Evolutionary conservation across 1,140 invertebrate genomes (phyloP), one percentile per base, ranked within the genome.

Genomic region (Philotrypesis tridentata): DNA sequence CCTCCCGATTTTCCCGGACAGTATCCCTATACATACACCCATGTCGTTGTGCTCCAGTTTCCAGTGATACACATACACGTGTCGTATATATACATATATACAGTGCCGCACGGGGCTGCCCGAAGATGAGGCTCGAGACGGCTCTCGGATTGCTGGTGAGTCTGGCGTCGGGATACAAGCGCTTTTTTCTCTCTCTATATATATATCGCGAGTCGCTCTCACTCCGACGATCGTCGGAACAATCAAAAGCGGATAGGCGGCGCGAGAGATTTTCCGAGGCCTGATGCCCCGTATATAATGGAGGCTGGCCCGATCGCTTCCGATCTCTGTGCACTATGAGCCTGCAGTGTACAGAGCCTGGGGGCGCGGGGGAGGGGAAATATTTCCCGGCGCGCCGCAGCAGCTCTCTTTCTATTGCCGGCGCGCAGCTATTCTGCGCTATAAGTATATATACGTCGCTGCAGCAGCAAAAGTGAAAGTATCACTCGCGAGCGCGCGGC

Each of bases 141-240:
- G 70, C 73, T 43, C n/a, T 80, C 21, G 70, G 68, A 63, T 70
- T 80, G 55, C n/a, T 80, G 70, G 78, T 80, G 25, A 80, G 78
- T 73, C 27, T n/a, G 55, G n/a, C 12, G 55, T n/a, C n/a, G n/a
- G n/a, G n/a, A n/a, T n/a, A n/a, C n/a, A 60, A 60, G 14, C 55
- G 55, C 5, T 17, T 60, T 8, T 60, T 60, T 60, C 55, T 5
- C 2, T 60, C n/a, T 60, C 55, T 21, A 17, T 4, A 60, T 60
- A n/a, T n/a, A n/a, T n/a, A n/a, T n/a, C n/a, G n/a, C n/a, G n/a
- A n/a, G n/a, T n/a, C n/a, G n/a, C n/a, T 37, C 33, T 37, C 4
- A 9, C 33, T 9, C 4, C 9, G 3, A 37, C 33, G 33, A 37
- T 37, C 33, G 33, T n/a, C n/a, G n/a, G n/a, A n/a, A n/a, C n/a